A percentile compares a stretch with the other conserved stretches of the same genome.
These are phyloP conservation scores for Todus mexicanus DNA, from an alignment of 2,797 vertebrate species.

Conservation along the genomic window DNA sequence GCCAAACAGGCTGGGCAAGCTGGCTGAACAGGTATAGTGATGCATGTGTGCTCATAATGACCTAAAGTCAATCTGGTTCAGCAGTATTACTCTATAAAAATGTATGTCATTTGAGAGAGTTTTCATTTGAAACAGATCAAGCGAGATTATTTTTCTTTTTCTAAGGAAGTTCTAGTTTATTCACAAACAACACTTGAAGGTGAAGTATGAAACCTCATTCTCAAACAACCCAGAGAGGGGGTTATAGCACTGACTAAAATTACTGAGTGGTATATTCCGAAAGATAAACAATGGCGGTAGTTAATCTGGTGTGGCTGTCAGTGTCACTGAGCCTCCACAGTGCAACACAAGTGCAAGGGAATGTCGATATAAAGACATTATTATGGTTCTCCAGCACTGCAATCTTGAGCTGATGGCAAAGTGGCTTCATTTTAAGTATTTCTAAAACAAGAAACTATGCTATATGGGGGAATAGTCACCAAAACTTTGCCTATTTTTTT, in stretches of 20 bases:
- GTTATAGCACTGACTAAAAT: not conserved
- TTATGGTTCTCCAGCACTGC: not conserved
- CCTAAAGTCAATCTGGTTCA: not conserved
- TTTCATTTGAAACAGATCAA: not conserved
- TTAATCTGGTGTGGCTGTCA: not conserved
- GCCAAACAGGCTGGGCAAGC: constrained; percentile 98
- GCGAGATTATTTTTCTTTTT: not conserved
- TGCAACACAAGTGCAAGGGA: not conserved
- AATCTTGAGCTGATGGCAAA: not conserved
- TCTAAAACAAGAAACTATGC: not conserved
- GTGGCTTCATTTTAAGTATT: not conserved
- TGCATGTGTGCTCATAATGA: constrained; percentile 62
- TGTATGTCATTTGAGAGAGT: not conserved
- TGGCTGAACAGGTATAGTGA: constrained; percentile 95
- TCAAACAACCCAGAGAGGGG: not conserved
- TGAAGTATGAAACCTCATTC: not conserved
- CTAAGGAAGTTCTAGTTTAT: not conserved
- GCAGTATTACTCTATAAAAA: not conserved
- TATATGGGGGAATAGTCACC: not conserved
- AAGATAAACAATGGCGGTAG: not conserved
- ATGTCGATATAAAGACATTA: not conserved
- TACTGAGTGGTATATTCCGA: not conserved
- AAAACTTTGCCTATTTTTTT: not conserved
- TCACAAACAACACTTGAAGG: not conserved
- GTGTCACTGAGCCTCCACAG: not conserved